Conservation (phyloP, 2,888 invertebrate genomes). For the Sialis lutaria region DNA sequence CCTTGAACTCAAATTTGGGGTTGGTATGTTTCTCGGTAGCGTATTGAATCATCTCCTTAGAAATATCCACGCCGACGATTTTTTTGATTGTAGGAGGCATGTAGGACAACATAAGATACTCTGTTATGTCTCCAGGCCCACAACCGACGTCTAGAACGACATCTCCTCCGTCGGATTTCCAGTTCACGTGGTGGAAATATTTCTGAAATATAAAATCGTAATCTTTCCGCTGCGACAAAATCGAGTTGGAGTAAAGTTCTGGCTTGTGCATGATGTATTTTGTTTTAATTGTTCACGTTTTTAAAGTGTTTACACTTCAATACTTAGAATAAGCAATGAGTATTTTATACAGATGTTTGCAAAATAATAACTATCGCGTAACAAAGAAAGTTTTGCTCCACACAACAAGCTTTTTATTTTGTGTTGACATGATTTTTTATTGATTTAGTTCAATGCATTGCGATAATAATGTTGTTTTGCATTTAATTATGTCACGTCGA, state of each 20-base stretch:
- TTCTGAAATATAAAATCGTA: conserved; percentile 42
- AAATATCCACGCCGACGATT: conserved; percentile 50
- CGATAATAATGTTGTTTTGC: no score
- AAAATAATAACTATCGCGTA: no score
- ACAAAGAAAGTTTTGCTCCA: no score
- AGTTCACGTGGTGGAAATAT: conserved; percentile 36
- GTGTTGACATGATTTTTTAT: no score
- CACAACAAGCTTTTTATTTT: no score
- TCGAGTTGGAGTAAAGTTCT: no score
- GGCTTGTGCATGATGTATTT: no score
- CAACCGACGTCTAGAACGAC: conserved; percentile 54
- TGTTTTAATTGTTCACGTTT: conserved; percentile 7
- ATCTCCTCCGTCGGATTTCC: conserved; percentile 31
- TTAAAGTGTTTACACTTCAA: no score
- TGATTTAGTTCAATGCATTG: no score
- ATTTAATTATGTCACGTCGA: no score
- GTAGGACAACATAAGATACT: conserved; percentile 40
- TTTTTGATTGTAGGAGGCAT: conserved; percentile 34
- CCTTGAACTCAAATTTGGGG: conserved; percentile 28
- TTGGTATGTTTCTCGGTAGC: conserved; percentile 36
- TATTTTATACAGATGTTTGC: no score
- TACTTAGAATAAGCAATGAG: no score
- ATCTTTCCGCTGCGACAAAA: conserved; percentile 42
- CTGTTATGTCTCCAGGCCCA: conserved; percentile 53
- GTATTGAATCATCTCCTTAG: conserved; percentile 49